These are phyloP conservation scores for Catocala fraxini DNA, from an alignment of 2,888 invertebrate genomes.

Conservation along the genomic window DNA sequence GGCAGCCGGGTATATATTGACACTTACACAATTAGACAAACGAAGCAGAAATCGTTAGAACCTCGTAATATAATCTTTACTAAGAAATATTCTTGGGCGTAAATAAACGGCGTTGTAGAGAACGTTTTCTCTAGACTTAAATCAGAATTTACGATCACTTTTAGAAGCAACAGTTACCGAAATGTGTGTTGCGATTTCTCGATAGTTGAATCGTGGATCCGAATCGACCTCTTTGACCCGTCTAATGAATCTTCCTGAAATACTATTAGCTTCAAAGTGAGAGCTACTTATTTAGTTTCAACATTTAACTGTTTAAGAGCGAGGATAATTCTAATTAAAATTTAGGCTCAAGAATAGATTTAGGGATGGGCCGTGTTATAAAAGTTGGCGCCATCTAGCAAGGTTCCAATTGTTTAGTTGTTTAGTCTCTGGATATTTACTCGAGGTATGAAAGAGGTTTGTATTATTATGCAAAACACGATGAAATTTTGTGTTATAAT, in stretches of 20 bases:
- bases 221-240: slow-evolving; percentile 7
- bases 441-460: too few relatives aligned
- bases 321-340: too few relatives aligned
- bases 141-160: slow-evolving; percentile 7
- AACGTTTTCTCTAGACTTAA: slow-evolving; percentile 1
- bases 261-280: neutral
- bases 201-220: slow-evolving; percentile 8
- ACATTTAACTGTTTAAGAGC: neutral
- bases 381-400: too few relatives aligned
- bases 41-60: too few relatives aligned
- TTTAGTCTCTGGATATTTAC: too few relatives aligned
- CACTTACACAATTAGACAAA: too few relatives aligned
- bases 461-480: too few relatives aligned
- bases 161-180: slow-evolving; percentile 1
- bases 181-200: slow-evolving; percentile 2
- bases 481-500: too few relatives aligned
- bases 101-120: neutral
- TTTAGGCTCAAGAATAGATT: too few relatives aligned
- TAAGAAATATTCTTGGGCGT: neutral
- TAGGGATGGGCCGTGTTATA: too few relatives aligned
- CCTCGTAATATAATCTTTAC: neutral
- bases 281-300: neutral
- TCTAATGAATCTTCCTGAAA: slow-evolving; percentile 12
- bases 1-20: too few relatives aligned
- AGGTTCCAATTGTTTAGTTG: too few relatives aligned